A percentile compares a stretch with the other conserved stretches of the same genome.
Conservation (phyloP, 37 sponge, comb jelly and placozoan species). For the Oscarella lobularis region DNA sequence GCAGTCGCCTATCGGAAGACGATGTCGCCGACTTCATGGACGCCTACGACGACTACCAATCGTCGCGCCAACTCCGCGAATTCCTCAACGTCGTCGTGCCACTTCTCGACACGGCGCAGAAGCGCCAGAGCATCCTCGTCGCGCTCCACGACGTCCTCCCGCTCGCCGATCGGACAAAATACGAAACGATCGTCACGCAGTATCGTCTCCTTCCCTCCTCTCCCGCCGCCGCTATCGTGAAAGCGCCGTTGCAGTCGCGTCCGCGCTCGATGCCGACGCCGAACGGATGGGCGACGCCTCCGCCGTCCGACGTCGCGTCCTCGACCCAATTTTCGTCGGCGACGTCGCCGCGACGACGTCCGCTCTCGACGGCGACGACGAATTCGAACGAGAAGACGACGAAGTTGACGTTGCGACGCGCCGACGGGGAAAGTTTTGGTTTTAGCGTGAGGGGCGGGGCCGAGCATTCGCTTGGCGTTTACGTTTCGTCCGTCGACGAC, state of each 20-base stretch:
- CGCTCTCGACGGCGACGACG: not conserved
- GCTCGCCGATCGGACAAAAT: not conserved
- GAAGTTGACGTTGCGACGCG: not conserved
- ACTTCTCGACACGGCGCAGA: not conserved
- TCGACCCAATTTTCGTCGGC: not conserved
- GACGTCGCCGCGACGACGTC: not conserved
- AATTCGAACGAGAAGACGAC: not conserved
- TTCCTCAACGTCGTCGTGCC: not conserved
- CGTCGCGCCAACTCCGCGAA: not conserved
- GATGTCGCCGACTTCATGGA: not conserved
- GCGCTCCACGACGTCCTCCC: not conserved
- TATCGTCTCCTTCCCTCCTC: not conserved
- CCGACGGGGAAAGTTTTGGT: constrained; percentile 46
- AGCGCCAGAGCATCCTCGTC: not conserved
- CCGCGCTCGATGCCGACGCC: not conserved
- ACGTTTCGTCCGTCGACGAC: constrained; percentile 67
- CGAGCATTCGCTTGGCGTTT: constrained; percentile 63
- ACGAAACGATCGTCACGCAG: not conserved
- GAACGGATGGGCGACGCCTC: not conserved
- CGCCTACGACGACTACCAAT: not conserved
- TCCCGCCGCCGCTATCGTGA: too few species aligned
- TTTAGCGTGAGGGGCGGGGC: constrained; percentile 67
- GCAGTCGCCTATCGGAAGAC: not conserved
- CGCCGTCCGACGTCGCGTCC: not conserved
- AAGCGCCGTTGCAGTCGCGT: not conserved